Percentiles rank a stretch among this genome's conserved stretches.
These are phyloP conservation scores for Herpetotheres cachinnans DNA, from an alignment of 2,113 vertebrate species.

Conservation along the genomic window DNA sequence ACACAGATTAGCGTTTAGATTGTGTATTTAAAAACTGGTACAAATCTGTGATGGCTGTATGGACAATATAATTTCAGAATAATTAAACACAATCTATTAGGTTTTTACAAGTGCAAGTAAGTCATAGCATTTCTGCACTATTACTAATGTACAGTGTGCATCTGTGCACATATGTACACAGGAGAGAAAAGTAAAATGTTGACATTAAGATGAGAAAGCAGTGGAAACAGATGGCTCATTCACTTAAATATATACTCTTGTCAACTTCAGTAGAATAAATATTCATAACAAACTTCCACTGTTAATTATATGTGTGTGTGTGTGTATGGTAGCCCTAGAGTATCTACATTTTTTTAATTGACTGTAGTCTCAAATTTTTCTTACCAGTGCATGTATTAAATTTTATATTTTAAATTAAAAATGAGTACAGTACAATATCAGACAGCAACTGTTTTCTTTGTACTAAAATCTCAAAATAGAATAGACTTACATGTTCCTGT, in stretches of 20 bases:
- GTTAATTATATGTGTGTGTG: background rate
- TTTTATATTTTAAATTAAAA: conserved; percentile 32
- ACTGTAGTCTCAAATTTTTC: background rate
- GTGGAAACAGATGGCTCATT: conserved; percentile 24
- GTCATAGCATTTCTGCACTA: conserved; percentile 2
- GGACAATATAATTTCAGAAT: background rate
- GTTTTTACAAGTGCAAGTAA: background rate
- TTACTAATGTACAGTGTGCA: background rate
- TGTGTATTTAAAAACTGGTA: background rate
- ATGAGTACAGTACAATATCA: background rate
- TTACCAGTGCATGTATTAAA: background rate
- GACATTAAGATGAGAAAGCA: background rate
- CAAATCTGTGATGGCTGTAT: background rate
- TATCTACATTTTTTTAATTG: background rate
- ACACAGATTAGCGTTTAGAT: background rate
- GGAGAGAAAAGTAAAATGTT: background rate
- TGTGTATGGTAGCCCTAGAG: background rate
- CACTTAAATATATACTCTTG: conserved; percentile 6
- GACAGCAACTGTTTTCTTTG: background rate
- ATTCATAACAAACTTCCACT: conserved; percentile 9
- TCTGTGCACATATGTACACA: background rate
- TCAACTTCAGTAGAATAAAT: conserved; percentile 42
- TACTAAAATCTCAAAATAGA: background rate
- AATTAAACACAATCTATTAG: background rate
- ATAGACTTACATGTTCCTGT: background rate